Evolutionary conservation across 2,888 invertebrate genomes (phyloP), one percentile per base, ranked within the genome.

Genomic region (Glyphotaelius pellucidus): DNA sequence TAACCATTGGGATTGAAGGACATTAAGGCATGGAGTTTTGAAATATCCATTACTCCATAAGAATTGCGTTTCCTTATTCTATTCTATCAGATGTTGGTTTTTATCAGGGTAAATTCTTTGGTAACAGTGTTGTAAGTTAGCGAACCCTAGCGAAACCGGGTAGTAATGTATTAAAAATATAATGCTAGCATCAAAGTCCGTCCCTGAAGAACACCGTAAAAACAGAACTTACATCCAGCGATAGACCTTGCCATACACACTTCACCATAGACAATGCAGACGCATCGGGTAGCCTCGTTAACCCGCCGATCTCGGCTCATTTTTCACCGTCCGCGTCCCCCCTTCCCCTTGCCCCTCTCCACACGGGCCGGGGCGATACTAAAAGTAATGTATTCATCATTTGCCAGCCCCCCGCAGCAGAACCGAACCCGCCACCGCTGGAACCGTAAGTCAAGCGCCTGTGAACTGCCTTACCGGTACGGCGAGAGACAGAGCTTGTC

Each of bases 231-330:
- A 67, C 25, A 67, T 67, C 67, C 67, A 67, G 67, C 67, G 67
- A 67, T 67, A 67, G 67, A 67, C 67, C 25, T 67, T 67, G 67
- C 67, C 67, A n/a, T 67, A 67, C 67, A 67, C 35, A 89, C 25
- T 67, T 38, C 31, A 47, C 84, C 90, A 83, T 84, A 90, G 90
- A 90, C 90, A 90, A 90, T 90, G 90, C 81, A 38, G 67, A 79
- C 90, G 32, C 90, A 35, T 90, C 90, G 90, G 90, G 90, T 90
- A 90, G 90, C 35, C 90, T 90, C 90, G 90, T 90, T 90, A 90
- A 90, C 90, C 90, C 84, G 38, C 32, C 32, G 90, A 90, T 81
- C 90, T 67, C 35, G 35, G 90, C 67, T 83, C 90, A 90, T 90
- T 84, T 84, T 90, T 90, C 90, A 90, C 90, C 67, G 30, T 67